phyloP scores from a whole-genome alignment of 2,797 vertebrate species.

The Sebastes iracundus region DNA sequence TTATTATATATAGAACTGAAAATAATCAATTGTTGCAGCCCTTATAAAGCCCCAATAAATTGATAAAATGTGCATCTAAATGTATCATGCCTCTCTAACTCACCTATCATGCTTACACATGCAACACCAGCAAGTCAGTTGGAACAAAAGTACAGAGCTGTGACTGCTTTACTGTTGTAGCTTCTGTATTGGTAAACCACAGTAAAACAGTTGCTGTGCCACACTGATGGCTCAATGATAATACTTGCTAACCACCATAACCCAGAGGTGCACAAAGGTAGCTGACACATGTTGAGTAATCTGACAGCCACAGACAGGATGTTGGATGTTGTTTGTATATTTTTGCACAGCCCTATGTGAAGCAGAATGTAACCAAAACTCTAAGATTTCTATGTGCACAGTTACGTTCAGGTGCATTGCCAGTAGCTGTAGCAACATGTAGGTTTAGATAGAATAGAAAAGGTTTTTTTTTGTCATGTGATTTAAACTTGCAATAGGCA shows the following conservation, averaged over 20 bases:
- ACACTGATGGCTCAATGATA: slow-evolving; percentile 4
- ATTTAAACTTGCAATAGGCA: no score
- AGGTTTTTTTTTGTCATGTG: no score
- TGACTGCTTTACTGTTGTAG: not conserved
- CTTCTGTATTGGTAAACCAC: not conserved
- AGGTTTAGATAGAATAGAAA: not conserved
- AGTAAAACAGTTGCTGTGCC: not conserved
- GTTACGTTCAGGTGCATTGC: not conserved
- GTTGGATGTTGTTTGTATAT: not conserved
- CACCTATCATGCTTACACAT: not conserved
- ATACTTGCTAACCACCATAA: slow-evolving; percentile 27
- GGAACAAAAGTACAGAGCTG: not conserved
- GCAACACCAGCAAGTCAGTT: not conserved
- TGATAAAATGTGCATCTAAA: not conserved
- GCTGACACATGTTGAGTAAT: not conserved
- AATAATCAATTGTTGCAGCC: not conserved
- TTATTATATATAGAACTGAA: not conserved
- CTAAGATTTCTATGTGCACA: not conserved
- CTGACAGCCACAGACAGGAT: not conserved
- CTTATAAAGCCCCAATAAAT: not conserved
- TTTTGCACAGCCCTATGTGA: not conserved
- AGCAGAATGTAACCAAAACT: not conserved
- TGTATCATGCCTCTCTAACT: not conserved
- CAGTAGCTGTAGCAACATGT: not conserved
- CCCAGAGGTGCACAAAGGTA: slow-evolving; percentile 3